phyloP scores from a whole-genome alignment of 2,113 vertebrate species.

The Syrrhaptes paradoxus region DNA sequence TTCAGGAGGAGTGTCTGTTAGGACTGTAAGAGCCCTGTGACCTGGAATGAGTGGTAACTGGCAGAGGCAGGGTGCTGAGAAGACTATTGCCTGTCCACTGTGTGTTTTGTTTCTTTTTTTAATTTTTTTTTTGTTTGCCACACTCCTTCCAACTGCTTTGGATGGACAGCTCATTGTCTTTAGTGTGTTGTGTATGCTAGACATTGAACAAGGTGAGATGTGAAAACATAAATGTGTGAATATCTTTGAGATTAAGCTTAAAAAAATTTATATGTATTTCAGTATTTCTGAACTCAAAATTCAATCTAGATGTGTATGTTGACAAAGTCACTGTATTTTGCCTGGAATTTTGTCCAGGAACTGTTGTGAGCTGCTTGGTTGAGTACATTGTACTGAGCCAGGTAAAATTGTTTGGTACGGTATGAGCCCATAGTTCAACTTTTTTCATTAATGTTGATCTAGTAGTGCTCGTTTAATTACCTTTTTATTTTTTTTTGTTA shows the following conservation, averaged over 20 bases:
- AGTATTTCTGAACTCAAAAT: neutral
- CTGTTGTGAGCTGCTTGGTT: neutral
- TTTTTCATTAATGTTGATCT: neutral
- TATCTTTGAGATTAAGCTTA: neutral
- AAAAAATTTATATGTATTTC: neutral
- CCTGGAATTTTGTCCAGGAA: neutral
- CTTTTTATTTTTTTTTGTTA: neutral
- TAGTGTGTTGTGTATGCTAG: neutral
- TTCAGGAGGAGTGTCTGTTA: neutral
- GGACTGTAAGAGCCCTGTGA: neutral
- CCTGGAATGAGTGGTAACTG: neutral
- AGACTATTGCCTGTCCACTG: neutral
- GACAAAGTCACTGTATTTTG: neutral
- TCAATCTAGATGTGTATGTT: neutral
- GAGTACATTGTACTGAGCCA: neutral
- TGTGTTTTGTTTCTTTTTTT: neutral
- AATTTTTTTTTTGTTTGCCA: neutral
- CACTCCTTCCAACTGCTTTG: neutral
- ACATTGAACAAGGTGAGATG: neutral
- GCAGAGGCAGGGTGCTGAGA: neutral
- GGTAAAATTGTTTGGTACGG: neutral
- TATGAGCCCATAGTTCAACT: neutral
- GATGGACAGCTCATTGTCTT: neutral
- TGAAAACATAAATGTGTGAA: neutral
- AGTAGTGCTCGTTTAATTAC: neutral